These are phyloP conservation scores for Trachythela sp. DNA, from an alignment of 64 coral and sea anemone species.

Conservation along the genomic window DNA sequence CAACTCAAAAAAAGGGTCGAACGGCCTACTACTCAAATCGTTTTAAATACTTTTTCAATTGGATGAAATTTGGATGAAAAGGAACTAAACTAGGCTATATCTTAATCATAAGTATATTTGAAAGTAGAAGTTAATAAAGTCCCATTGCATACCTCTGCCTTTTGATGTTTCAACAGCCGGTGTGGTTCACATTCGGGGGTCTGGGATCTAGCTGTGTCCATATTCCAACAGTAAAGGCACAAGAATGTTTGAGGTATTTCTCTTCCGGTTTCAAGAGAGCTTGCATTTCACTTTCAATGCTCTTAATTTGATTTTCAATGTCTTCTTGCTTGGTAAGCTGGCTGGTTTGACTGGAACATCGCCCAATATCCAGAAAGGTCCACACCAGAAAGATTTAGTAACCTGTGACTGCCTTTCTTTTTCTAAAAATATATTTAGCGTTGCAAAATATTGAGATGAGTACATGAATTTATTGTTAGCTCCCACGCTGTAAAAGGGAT, in stretches of 20 bases:
- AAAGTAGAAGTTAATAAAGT: too few relatives aligned
- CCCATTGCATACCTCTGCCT: not conserved
- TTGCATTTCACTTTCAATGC: not conserved
- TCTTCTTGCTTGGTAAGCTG: not conserved
- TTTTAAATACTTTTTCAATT: too few relatives aligned
- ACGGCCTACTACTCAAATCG: too few relatives aligned
- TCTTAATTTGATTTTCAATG: not conserved
- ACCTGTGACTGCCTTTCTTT: not conserved
- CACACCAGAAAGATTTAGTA: not conserved
- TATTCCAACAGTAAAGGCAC: not conserved
- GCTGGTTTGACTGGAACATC: not conserved
- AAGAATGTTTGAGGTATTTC: not conserved
- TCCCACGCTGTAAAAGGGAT: too few relatives aligned
- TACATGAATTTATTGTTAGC: too few relatives aligned
- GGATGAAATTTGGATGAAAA: too few relatives aligned
- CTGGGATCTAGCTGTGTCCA: not conserved
- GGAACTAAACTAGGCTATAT: too few relatives aligned
- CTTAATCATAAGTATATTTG: too few relatives aligned
- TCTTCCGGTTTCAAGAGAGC: not conserved
- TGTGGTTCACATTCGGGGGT: not conserved
- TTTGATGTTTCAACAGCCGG: not conserved
- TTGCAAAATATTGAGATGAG: too few relatives aligned
- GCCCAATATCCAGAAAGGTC: not conserved
- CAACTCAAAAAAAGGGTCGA: too few relatives aligned
- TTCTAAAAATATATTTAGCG: too few relatives aligned